These are phyloP conservation scores for Heliopora coerulea DNA, from an alignment of 92 coral and sea anemone genomes.

Conservation along the genomic window DNA sequence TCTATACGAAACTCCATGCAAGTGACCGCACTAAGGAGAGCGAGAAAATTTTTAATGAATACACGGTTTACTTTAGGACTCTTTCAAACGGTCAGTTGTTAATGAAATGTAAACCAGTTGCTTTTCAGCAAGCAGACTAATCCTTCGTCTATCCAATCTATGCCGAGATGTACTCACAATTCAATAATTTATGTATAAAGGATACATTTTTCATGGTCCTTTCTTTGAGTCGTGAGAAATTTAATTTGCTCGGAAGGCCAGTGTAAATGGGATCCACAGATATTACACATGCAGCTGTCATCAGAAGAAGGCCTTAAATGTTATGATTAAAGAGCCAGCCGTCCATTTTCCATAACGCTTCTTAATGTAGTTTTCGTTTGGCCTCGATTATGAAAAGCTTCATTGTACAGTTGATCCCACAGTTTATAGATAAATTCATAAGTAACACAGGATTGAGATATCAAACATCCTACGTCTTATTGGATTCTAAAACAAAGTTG, in stretches of 20 bases:
- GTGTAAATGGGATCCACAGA: slow-evolving; percentile 3
- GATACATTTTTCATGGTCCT: neutral
- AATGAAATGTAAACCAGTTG: slow-evolving; percentile 1
- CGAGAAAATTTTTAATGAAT: slow-evolving; percentile 7
- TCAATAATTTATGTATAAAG: neutral
- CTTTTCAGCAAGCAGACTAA: too few relatives aligned
- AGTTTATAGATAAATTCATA: too few relatives aligned
- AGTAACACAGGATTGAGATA: too few relatives aligned
- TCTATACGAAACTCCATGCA: neutral
- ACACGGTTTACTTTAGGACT: slow-evolving; percentile 2
- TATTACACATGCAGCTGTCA: slow-evolving; percentile 25
- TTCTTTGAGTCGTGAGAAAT: slow-evolving; percentile 11
- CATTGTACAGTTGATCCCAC: too few relatives aligned
- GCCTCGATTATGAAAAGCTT: neutral
- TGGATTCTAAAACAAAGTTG: too few relatives aligned
- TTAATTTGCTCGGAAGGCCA: neutral
- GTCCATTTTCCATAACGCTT: neutral
- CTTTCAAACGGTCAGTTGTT: neutral
- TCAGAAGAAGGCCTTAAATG: neutral
- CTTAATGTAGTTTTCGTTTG: neutral
- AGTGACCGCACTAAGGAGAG: neutral
- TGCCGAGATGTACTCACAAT: too few relatives aligned
- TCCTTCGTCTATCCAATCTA: too few relatives aligned
- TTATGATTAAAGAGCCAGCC: neutral
- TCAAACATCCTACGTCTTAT: too few relatives aligned